These are phyloP conservation scores for Macrocentrus cingulum DNA, from an alignment of 1,140 invertebrate genomes.

Conservation along the genomic window DNA sequence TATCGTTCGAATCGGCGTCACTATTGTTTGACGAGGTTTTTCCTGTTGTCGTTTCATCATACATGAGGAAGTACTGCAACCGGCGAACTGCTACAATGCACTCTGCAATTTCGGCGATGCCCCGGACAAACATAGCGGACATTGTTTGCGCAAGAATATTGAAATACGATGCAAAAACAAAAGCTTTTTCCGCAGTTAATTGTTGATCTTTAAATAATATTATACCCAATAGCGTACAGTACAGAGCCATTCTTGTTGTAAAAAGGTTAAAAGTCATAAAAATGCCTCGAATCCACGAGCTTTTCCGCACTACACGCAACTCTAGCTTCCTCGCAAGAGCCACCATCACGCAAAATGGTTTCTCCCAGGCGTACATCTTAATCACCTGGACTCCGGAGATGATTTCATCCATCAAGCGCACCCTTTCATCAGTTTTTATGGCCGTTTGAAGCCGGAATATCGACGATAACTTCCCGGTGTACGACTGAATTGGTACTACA, in stretches of 20 bases:
- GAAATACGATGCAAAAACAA: slow-evolving; percentile 69
- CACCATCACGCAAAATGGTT: slow-evolving; percentile 67
- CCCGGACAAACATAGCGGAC: slow-evolving; percentile 71
- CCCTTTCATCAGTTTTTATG: slow-evolving; percentile 72
- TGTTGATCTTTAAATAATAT: slow-evolving; percentile 58
- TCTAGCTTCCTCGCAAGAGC: slow-evolving; percentile 65
- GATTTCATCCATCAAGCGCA: slow-evolving; percentile 79
- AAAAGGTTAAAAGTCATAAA: slow-evolving; percentile 75
- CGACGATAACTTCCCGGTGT: slow-evolving; percentile 68
- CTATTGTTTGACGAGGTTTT: slow-evolving; percentile 15
- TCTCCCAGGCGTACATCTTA: slow-evolving; percentile 83
- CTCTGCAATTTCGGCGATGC: slow-evolving; percentile 67
- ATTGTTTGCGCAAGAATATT: slow-evolving; percentile 67
- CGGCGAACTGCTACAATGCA: slow-evolving; percentile 64
- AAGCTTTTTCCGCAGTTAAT: slow-evolving; percentile 64
- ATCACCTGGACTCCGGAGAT: slow-evolving; percentile 73
- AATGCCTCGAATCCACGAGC: slow-evolving; percentile 70
- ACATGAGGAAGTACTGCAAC: slow-evolving; percentile 60
- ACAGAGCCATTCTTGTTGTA: slow-evolving; percentile 69
- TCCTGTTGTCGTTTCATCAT: slow-evolving; percentile 55
- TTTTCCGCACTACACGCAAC: slow-evolving; percentile 64
- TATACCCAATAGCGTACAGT: slow-evolving; percentile 66
- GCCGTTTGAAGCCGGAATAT: slow-evolving; percentile 67
- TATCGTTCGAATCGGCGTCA: neutral
- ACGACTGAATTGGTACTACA: slow-evolving; percentile 75